Evolutionary conservation across 2,113 vertebrate species (phyloP), one percentile per base, ranked within the genome.

Genomic region (Gobius niger): DNA sequence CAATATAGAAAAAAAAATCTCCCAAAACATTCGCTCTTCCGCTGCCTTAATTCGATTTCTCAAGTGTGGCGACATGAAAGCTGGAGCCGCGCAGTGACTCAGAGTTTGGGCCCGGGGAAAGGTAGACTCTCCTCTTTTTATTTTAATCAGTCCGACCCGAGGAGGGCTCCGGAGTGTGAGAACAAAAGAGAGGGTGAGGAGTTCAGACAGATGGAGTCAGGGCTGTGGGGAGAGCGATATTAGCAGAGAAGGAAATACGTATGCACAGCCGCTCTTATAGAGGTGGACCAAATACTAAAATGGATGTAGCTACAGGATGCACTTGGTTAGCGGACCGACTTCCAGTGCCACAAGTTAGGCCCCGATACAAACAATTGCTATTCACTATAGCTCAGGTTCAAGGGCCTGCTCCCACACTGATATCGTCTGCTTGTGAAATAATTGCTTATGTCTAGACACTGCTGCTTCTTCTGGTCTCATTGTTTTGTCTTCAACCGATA

Each of bases 161-260:
- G 71, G 82, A 81, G 73, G 67, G 68, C 4, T 57, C 81, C 10
- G 47, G 19, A 24, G 24, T 63, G 78, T 46, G 66, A 83, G 78
- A 87, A 84, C 85, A 83, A 85, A 84, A 72, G 73, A 57, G 70
- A 16, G 65, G 83, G 82, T 82, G 78, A 86, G 63, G 72, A 86
- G 84, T 88, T 85, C 75, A 86, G 73, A 62, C 79, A 86, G 82
- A 82, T 59, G 73, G 66, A 83, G 85, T 65, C 77, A 10, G 70
- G 46, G 83, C 75, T 86, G 84, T 83, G 80, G 82, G 81, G 81
- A 72, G 80, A 80, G 73, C 79, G 82, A 87, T 87, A 87, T 88
- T 79, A 86, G 84, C 88, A 71, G 85, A 71, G 80, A 89, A 88
- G 67, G 68, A 77, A 49, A 77, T 34, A 34, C 24, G 24, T 44